Evolutionary conservation across 2,888 invertebrate genomes (phyloP).

Genomic region (Meliscaeva auricollis): DNA sequence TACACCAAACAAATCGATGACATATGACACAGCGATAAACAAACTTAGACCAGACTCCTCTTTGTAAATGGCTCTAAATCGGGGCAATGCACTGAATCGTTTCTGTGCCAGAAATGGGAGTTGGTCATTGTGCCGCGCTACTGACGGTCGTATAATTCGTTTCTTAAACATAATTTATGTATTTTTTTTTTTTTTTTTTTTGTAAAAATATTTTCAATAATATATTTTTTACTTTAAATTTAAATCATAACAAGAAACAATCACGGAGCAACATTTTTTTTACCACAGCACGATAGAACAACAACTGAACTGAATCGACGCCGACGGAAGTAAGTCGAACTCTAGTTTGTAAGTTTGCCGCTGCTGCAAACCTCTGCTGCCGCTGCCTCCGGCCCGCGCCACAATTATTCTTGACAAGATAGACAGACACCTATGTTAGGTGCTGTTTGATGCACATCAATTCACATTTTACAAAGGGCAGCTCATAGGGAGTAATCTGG

Average conservation of each 20-base stretch:
- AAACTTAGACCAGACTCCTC: conserved; percentile 85
- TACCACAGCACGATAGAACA: conserved; percentile 30
- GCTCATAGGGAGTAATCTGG: background rate
- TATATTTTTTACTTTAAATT: background rate
- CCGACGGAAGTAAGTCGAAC: conserved; percentile 48
- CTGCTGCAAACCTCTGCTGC: background rate
- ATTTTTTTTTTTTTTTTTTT: background rate
- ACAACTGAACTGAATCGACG: conserved; percentile 59
- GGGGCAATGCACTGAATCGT: conserved; percentile 82
- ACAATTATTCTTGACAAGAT: conserved; percentile 28
- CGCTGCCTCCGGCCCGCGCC: background rate
- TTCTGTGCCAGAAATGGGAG: conserved; percentile 81
- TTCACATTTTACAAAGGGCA: conserved; percentile 42
- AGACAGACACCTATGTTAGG: conserved; percentile 19
- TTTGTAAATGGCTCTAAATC: conserved; percentile 79
- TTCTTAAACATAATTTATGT: conserved; percentile 63
- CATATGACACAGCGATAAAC: conserved; percentile 89
- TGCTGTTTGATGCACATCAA: conserved; percentile 29
- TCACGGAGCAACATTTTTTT: conserved; percentile 41
- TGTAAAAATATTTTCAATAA: background rate
- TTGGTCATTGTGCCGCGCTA: conserved; percentile 79
- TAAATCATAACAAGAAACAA: conserved; percentile 46
- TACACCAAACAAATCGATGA: conserved; percentile 93
- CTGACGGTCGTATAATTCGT: conserved; percentile 48
- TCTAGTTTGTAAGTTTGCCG: conserved; percentile 1